These are phyloP conservation scores for Progne subis DNA, from an alignment of 2,113 vertebrate genomes.

Conservation along the genomic window DNA sequence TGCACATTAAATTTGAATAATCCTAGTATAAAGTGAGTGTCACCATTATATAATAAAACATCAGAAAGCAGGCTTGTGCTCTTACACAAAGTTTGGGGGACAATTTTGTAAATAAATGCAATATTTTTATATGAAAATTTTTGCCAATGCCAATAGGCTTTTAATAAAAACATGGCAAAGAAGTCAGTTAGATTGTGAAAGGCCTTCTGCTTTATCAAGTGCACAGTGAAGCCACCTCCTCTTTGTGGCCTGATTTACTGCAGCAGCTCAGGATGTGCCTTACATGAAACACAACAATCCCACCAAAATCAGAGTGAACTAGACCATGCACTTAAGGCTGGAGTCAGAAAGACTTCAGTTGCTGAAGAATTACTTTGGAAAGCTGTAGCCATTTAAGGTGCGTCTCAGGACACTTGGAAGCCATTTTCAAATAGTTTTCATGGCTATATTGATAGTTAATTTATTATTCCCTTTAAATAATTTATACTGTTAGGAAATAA, in stretches of 20 bases:
- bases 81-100: not conserved
- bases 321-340: not conserved
- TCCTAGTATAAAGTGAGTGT: not conserved
- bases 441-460: not conserved
- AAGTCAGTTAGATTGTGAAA: not conserved
- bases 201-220: not conserved
- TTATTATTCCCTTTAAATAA: not conserved
- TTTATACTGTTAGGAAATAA: not conserved
- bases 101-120: not conserved
- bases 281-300: not conserved
- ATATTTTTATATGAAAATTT: not conserved
- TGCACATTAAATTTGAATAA: not conserved
- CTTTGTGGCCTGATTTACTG: not conserved
- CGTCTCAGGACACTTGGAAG: not conserved
- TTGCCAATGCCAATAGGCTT: not conserved
- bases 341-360: not conserved
- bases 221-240: not conserved
- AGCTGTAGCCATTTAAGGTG: not conserved
- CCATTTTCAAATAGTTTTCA: not conserved
- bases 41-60: not conserved
- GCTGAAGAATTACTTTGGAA: not conserved
- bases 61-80: not conserved
- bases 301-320: not conserved
- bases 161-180: not conserved
- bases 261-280: not conserved